Evolutionary conservation across 2,797 vertebrate genomes (phyloP), one percentile per base, ranked within the genome.

Genomic region (Anolis apletophallus): DNA sequence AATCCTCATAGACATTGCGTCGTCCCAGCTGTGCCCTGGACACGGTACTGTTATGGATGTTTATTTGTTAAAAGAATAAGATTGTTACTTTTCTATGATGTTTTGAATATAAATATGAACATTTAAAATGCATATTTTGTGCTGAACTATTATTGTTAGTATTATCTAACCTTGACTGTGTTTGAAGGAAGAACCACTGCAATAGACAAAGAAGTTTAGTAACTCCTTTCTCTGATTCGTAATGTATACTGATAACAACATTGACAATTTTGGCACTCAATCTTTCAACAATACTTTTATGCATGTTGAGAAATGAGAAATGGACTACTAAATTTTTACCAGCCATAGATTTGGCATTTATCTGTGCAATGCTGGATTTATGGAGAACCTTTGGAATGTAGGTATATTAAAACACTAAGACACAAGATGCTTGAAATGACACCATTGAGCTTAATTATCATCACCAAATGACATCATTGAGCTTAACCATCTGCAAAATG

Each of bases 381-480:
- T 54, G 29, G 17, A 32, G 52, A 54, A 23, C 34, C 69, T 50
- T 21, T 34, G 46, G 72, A 75, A 50, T 29, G 73, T 2, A 76
- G 46, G 1, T 54, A 4, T 29, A 52, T 55, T 76, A 76, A 17
- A 52, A 50, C 5, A 74, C 1, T 3, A 23, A 74, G 72, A 50
- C 50, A 46, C 12, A 74, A 50, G 17, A 64, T 85, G 8, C 2
- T 77, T 77, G 80, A 52, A 81, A 9, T 81, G 64, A 77, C 71
- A 34, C 34, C 85, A 17, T 77, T 80, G 32, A 55, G 55, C 52
- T 52, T 40, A 21, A 75, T 14, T 13, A 68, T 6, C 69, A n/a
- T n/a, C n/a, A n/a, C n/a, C n/a, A n/a, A n/a, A n/a, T 81, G 64
- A 77, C 71, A 34, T 40, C 85, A 17, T 77, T 80, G 32, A 55